Evolutionary conservation across 2,113 vertebrate genomes (phyloP).

Genomic region (Nothoprocta pentlandii): DNA sequence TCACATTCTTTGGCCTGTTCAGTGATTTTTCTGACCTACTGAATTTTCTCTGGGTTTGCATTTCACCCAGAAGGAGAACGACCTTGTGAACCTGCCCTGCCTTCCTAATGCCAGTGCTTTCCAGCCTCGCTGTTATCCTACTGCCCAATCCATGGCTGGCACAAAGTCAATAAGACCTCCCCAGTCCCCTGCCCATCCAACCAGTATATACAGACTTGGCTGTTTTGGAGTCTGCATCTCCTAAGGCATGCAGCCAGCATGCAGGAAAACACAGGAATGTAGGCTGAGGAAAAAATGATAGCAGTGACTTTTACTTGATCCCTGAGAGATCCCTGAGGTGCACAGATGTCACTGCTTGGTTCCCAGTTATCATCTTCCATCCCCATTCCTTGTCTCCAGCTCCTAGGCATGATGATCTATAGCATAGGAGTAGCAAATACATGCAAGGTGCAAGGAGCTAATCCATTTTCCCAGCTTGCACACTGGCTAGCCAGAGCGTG

Average conservation of each 20-base stretch:
- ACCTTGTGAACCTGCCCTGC: not conserved
- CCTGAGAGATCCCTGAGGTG: not conserved
- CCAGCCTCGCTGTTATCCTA: fast-evolving
- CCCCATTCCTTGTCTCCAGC: not conserved
- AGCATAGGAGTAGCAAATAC: not conserved
- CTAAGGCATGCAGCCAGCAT: fast-evolving
- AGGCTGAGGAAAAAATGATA: not conserved
- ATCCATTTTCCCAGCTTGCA: not conserved
- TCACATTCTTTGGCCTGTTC: not conserved
- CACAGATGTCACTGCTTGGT: not conserved
- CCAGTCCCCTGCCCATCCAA: not conserved
- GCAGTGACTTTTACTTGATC: not conserved
- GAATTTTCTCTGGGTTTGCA: not conserved
- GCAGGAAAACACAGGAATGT: not conserved
- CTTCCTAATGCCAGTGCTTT: not conserved
- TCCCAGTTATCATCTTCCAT: not conserved
- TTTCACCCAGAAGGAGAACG: not conserved
- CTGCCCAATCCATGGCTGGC: not conserved
- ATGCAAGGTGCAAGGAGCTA: not conserved
- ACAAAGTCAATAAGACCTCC: not conserved
- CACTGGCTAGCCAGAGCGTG: not conserved
- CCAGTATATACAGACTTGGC: not conserved
- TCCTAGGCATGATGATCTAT: fast-evolving
- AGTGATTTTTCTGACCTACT: not conserved
- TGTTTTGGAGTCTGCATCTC: not conserved